Evolutionary conservation across 2,113 vertebrate species (phyloP).

Genomic region (Lasiurus borealis): DNA sequence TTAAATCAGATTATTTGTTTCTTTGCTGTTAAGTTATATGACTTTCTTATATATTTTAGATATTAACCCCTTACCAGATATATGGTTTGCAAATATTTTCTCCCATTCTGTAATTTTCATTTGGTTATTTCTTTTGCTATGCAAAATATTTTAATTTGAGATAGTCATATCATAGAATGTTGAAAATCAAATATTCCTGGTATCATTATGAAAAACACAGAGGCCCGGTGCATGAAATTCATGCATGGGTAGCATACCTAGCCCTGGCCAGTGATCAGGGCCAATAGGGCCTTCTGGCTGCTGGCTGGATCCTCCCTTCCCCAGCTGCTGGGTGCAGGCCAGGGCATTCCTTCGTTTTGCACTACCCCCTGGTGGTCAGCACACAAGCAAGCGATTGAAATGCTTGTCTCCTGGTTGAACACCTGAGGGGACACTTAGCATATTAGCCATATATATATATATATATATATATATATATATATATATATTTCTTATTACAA

Average conservation of each 20-base stretch:
- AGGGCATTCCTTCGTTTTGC: no score
- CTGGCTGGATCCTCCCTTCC: no score
- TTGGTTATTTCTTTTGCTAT: neutral
- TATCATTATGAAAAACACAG: neutral
- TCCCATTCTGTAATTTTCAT: neutral
- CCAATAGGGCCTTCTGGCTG: no score
- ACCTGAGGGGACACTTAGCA: no score
- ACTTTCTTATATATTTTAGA: neutral
- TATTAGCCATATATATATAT: neutral
- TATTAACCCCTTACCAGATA: neutral
- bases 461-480: no score
- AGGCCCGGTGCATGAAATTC: no score
- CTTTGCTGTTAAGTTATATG: neutral
- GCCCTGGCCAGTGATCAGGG: no score
- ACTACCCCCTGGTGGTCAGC: no score
- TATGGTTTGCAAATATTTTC: neutral
- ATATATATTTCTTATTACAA: neutral
- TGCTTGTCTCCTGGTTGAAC: no score
- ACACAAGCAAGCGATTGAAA: fast-evolving
- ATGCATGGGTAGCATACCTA: no score
- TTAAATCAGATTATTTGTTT: neutral
- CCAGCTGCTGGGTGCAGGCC: no score
- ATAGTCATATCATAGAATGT: neutral
- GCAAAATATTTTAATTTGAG: neutral
- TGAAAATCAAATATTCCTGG: neutral